These are phyloP conservation scores for Babylonia areolata DNA, from an alignment of 1,140 invertebrate genomes.

Conservation along the genomic window DNA sequence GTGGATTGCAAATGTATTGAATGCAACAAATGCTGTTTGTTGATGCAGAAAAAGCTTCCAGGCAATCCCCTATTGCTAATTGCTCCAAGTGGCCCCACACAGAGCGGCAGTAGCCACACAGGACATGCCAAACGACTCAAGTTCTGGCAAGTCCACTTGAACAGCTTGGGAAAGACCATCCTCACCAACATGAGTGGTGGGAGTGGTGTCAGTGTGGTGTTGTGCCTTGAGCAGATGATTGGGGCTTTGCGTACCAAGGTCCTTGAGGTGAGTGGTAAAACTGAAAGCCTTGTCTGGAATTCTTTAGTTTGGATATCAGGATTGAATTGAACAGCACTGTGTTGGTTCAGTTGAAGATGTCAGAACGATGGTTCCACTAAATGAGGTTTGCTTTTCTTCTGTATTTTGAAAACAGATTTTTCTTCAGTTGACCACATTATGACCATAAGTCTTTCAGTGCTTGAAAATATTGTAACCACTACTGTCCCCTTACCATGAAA, in stretches of 20 bases:
- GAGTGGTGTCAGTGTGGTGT: constrained; percentile 64
- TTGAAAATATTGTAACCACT: too few relatives aligned
- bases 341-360: too few relatives aligned
- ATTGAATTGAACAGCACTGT: too few relatives aligned
- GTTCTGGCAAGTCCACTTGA: constrained; percentile 84
- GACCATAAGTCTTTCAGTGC: too few relatives aligned
- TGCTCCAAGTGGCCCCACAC: constrained; percentile 80
- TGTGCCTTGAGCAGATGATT: constrained; percentile 84
- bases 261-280: constrained; percentile 77
- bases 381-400: too few relatives aligned
- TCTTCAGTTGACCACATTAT: too few relatives aligned
- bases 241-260: constrained; percentile 83
- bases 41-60: constrained; percentile 81
- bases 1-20: too few relatives aligned
- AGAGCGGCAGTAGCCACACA: constrained; percentile 65
- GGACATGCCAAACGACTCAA: constrained; percentile 79
- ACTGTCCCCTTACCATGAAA: too few relatives aligned
- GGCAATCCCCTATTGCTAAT: constrained; percentile 85
- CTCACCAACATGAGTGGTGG: constrained; percentile 78
- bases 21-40: background rate
- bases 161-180: constrained; percentile 82
- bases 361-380: too few relatives aligned
- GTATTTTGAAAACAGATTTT: too few relatives aligned
- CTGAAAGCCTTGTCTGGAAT: background rate
- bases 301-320: too few relatives aligned